Evolutionary conservation across 1,140 invertebrate species (phyloP).

Genomic region (Panonychus citri): DNA sequence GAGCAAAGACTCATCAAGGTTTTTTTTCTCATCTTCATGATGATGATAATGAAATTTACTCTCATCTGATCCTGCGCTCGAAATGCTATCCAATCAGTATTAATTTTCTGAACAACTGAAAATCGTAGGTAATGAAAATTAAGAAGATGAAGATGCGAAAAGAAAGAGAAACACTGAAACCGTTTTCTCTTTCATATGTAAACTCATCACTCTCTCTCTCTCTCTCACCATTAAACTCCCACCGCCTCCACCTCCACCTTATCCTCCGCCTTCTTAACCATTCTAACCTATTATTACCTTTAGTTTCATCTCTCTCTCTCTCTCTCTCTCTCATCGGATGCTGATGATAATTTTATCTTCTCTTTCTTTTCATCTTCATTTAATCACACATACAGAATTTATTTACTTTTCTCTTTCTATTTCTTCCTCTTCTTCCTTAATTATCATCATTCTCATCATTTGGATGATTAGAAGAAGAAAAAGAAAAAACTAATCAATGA

Average conservation of each 20-base stretch:
- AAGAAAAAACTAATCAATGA: no score
- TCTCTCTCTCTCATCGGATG: background rate
- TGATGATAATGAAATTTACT: background rate
- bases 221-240: background rate
- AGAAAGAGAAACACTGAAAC: background rate
- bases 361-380: no score
- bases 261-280: background rate
- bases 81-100: background rate
- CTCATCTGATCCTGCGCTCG: no score
- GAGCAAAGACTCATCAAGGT: no score
- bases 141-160: background rate
- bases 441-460: no score
- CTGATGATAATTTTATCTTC: background rate
- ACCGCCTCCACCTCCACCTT: background rate
- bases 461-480: no score
- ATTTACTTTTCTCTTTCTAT: background rate
- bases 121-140: background rate
- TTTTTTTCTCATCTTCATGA: background rate
- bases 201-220: background rate
- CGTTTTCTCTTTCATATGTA: background rate
- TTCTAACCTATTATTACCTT: background rate
- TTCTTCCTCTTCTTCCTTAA: background rate
- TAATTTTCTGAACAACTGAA: background rate
- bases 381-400: no score
- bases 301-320: background rate